These are phyloP conservation scores for Aleiodes alternator DNA, from an alignment of 2,888 invertebrate genomes.

Conservation along the genomic window DNA sequence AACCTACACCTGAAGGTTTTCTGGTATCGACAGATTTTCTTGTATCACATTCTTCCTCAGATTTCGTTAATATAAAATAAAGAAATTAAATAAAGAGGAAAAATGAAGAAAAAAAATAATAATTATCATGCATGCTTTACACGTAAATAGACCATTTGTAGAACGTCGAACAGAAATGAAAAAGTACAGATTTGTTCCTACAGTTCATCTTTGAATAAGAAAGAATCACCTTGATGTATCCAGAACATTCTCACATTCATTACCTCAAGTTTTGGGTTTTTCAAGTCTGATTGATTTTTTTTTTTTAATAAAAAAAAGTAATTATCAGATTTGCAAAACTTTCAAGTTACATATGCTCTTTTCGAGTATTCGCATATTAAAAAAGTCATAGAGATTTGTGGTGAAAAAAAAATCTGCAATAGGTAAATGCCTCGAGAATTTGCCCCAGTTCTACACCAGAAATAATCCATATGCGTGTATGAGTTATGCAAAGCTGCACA, in stretches of 20 bases:
- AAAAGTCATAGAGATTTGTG: slow-evolving; percentile 32
- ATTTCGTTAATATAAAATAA: slow-evolving; percentile 52
- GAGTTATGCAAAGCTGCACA: slow-evolving; percentile 69
- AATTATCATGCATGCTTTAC: slow-evolving; percentile 71
- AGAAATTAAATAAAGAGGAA: slow-evolving; percentile 21
- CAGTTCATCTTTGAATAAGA: slow-evolving; percentile 47
- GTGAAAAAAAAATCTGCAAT: slow-evolving; percentile 39
- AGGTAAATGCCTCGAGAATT: slow-evolving; percentile 52
- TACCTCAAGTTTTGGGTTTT: slow-evolving; percentile 43
- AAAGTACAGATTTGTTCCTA: slow-evolving; percentile 56
- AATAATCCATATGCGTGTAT: slow-evolving; percentile 63
- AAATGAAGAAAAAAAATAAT: slow-evolving; percentile 55
- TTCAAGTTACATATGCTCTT: slow-evolving; percentile 47
- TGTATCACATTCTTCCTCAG: slow-evolving; percentile 54
- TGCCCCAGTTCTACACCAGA: slow-evolving; percentile 57
- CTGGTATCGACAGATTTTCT: slow-evolving; percentile 65
- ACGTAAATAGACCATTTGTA: slow-evolving; percentile 53
- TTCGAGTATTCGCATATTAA: slow-evolving; percentile 38
- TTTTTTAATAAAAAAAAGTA: slow-evolving; percentile 38
- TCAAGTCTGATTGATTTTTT: not conserved
- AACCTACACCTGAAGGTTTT: slow-evolving; percentile 73
- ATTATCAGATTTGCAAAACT: slow-evolving; percentile 56
- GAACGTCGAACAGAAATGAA: slow-evolving; percentile 39
- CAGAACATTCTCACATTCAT: slow-evolving; percentile 56
- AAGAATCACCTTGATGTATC: slow-evolving; percentile 56